Evolutionary conservation across 2,888 invertebrate species (phyloP), one percentile per base, ranked within the genome.

Genomic region (Eupithecia subumbrata): DNA sequence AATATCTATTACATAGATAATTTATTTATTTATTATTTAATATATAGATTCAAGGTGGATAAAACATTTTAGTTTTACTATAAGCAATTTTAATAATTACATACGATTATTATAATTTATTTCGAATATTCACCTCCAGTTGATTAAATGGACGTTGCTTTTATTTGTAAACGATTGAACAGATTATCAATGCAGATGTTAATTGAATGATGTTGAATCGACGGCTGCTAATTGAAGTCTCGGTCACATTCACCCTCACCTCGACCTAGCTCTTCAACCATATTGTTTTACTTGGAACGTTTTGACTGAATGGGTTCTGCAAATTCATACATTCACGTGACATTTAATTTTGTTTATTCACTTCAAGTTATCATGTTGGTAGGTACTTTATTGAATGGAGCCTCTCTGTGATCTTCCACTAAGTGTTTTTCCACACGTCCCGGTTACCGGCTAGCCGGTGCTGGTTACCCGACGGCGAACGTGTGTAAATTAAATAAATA

Each of bases 191-290:
- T 25, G 12, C 25, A 25, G 60, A 25, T 14, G 60, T 60, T 60
- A 60, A 12, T 25, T 60, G 25, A 60, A 25, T 60, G 25, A 60
- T 25, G 60, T 60, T 60, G 60, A 60, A 60, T 40, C 67, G n/a
- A 34, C 22, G 34, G 37, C 37, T 40, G 37, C 34, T 18, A 67
- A 67, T 22, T 25, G 60, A 60, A 60, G 60, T 60, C 22, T 60
- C 60, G 60, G 60, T 60, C 60, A 56, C 56, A n/a, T 22, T 5
- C 60, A 4, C 56, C 56, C 22, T 60, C 60, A 25, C 60, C 60
- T 12, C 60, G 60, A 60, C 12, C 60, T 25, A 5, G 60, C 25
- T 5, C 60, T 60, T 60, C 25, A 14, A 60, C 5, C 12, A 22
- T 11, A 56, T 56, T 22, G 12, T 25, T 60, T 25, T 22, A 60